A percentile compares a stretch with the other conserved stretches of the same genome.
Evolutionary conservation across 2,797 vertebrate genomes (phyloP).

Genomic region (Trichosurus vulpecula): DNA sequence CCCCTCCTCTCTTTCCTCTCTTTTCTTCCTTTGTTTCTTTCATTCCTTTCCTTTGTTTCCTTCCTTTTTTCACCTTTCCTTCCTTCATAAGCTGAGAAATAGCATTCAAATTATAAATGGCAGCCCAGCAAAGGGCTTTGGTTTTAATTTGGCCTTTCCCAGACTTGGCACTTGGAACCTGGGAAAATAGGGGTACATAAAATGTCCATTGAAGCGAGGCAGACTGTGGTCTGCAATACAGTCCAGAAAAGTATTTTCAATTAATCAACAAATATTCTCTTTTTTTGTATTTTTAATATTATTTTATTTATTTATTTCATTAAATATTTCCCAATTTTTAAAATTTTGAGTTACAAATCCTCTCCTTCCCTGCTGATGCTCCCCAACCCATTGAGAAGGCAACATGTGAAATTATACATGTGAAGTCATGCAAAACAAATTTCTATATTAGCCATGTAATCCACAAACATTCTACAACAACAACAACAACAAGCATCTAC

Average conservation of each 20-base stretch:
- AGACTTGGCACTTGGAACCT: background rate
- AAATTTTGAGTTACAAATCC: background rate
- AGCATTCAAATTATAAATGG: background rate
- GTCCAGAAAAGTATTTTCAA: background rate
- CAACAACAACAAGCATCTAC: background rate
- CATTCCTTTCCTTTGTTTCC: background rate
- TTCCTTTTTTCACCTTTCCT: background rate
- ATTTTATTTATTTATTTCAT: background rate
- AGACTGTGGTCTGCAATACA: background rate
- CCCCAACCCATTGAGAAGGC: background rate
- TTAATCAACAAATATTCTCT: background rate
- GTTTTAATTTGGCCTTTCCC: background rate
- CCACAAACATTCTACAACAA: background rate
- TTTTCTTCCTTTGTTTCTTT: background rate
- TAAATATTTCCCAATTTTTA: background rate
- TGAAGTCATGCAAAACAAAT: background rate
- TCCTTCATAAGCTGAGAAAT: background rate
- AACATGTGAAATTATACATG: background rate
- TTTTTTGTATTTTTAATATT: background rate
- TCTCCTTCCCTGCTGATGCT: background rate
- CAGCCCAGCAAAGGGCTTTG: background rate
- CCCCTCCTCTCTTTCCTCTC: background rate
- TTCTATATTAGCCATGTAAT: background rate
- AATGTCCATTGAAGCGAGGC: background rate
- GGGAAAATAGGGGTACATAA: background rate